Evolutionary conservation across 2,888 invertebrate species (phyloP), one percentile per base, ranked within the genome.

Genomic region (Amphimallon solstitiale): DNA sequence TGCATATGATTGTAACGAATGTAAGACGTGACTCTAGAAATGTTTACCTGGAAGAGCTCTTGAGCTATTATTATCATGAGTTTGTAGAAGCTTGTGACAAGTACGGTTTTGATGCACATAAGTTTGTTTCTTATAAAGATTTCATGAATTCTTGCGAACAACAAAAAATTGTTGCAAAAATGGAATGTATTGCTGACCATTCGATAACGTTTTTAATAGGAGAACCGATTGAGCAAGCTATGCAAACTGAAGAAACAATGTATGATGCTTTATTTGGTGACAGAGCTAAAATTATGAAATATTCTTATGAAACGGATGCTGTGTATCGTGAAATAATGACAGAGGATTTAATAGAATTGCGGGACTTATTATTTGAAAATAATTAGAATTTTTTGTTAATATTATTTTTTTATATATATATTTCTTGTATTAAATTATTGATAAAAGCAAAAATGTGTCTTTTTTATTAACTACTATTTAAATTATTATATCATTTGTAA

Each of bases 331-430:
- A 79, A 46, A 52, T 78, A 21, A 65, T 79, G 43, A 62, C 69
- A 10, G 78, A 79, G 59, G 78, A 79, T 71, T 56, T 79, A 45
- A 35, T 67, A 21, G 78, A 78, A 63, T 68, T 79, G n/a, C 70
- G 70, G 37, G 73, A 75, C 19, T 68, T 78, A 60, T 48, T 72
- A 40, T 69, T 65, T 52, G 19, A 17, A 23, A 29, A 29, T 29
- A 29, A 29, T 1, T 29, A 29, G 6, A 29, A 29, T 7, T 29
- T 5, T 5, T 5, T 29, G 29, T 4, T 23, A 23, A 2, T 23
- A 2, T 23, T 23, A n/a, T n/a, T n/a, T n/a, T n/a, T n/a, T n/a
- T n/a, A n/a, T n/a, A n/a, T n/a, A 23, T 23, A 23, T 5, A 23
- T 23, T 23, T 5, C 23, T 4, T 23, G 5, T 23, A 23, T 23